phyloP scores from a whole-genome alignment of 2,113 vertebrate species.

The Tonatia bakeri region DNA sequence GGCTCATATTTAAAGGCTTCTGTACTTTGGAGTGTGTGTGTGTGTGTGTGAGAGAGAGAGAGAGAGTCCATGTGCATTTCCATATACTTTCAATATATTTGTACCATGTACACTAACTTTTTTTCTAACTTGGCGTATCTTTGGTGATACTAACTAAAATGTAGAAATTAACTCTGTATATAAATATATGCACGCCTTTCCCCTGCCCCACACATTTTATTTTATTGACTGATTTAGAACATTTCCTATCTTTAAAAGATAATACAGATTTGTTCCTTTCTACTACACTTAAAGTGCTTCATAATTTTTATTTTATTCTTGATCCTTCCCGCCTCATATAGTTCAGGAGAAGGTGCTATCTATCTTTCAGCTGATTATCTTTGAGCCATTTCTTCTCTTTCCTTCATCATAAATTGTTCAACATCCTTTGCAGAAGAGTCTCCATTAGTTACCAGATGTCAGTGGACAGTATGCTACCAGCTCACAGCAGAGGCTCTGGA shows the following conservation, averaged over 20 bases:
- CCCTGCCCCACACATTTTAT: neutral
- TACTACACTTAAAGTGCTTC: neutral
- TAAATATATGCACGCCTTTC: neutral
- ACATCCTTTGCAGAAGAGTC: neutral
- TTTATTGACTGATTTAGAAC: neutral
- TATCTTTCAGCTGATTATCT: slow-evolving; percentile 34
- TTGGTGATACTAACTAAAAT: neutral
- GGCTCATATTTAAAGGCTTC: neutral
- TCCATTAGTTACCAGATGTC: neutral
- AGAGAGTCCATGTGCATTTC: neutral
- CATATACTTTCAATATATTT: neutral
- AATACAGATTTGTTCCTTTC: slow-evolving; percentile 20
- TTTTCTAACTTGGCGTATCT: neutral
- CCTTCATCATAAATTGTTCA: neutral
- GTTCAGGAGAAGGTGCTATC: neutral
- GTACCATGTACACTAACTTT: neutral
- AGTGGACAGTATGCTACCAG: neutral
- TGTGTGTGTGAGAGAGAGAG: no score
- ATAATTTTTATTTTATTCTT: slow-evolving; percentile 36
- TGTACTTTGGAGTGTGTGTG: neutral
- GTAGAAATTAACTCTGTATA: neutral
- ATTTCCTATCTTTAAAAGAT: neutral
- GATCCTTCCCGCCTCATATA: slow-evolving; percentile 31
- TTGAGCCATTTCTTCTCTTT: slow-evolving; percentile 34
- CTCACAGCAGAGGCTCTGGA: neutral